Base-by-base conservation (phyloP, 2,113 vertebrate genomes). In the Tetrao urogallus region DNA sequence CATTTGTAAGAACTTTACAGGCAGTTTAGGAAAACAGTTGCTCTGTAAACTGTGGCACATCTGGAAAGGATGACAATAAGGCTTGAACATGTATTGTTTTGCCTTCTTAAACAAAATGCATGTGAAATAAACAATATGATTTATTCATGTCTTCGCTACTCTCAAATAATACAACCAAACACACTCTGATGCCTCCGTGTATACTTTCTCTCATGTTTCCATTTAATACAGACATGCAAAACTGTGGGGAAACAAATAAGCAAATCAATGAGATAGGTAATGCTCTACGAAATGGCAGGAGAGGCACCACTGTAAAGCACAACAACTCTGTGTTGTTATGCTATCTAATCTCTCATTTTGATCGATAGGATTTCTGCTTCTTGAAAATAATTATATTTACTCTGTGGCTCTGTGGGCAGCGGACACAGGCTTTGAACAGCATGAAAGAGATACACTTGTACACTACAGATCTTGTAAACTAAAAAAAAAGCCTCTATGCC, bases 41-140 rank as follows among this genome's bases (percentile, higher is more conserved):
- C 38, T 71, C 50, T 88, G 60, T 58, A 77, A 91, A 80, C 17
- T 45, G 21, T 48, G 28, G n/a, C 76, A 93, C 32, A 90, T 86
- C 52, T 86, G 57, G 77, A 90, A 92, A 82, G 28, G 71, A 79
- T n/a, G 74, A 73, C 36, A 92, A 36, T 0, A 5, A 79, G 43
- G 34, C 58, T 52, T 47, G 22, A 67, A 61, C 25, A 57, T 60
- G 42, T 89, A 82, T 72, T 64, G 34, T 8, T 92, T 73, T 87
- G 54, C 22, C 48, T 75, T 94, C 82, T 76, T 76, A 87, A 85
- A 75, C 18, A 79, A 87, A 78, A 85, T 86, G 43, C 65, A 28
- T 20, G 54, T 28, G 14, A 20, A 79, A 76, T 48, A 64, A 87
- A 34, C 24, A 38, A 20, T 66, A 78, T 3, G 7, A 54, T 84